Evolutionary conservation across 2,888 invertebrate species (phyloP), one percentile per base, ranked within the genome.

Genomic region (Acleris laterana): DNA sequence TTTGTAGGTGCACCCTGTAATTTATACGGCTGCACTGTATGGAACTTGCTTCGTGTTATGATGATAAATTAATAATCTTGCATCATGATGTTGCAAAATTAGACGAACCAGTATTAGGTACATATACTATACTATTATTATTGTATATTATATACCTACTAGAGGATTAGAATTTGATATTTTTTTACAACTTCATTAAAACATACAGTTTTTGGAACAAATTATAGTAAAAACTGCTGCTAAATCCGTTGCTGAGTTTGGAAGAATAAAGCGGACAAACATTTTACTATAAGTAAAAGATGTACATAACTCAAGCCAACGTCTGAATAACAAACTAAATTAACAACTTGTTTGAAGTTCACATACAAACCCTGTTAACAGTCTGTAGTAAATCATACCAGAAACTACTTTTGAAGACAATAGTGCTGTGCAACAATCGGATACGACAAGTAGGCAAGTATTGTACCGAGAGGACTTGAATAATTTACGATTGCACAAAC

Each of bases 401-500:
- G 66, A 52, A 65, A 57, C 66, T 66, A 62, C 32, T 51, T 52
- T 59, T 55, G 25, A 51, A 61, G 66, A 66, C 61, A 66, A 52
- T 57, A 61, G 62, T 66, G 72, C 71, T 73, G 72, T 81, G 81
- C 82, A 78, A 73, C 82, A 86, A 79, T 82, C 80, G 80, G 77
- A 75, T 76, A 77, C 82, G 83, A 87, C 83, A 82, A 80, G 81
- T 80, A 82, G 77, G 80, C 85, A 79, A 82, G 82, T 82, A 80
- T 68, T 68, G 68, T 61, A 69, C 63, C 66, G 79, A 79, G 81
- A 84, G 79, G 84, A 85, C 85, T 83, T 90, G 90, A 90, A 90
- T 90, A 90, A 90, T 90, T 90, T 90, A 90, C 88, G 90, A 88
- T 81, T 88, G 85, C 84, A 85, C 80, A 83, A 90, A 89, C 84